A percentile compares a stretch with the other conserved stretches of the same genome.
Conservation (phyloP, 2,797 vertebrate genomes). For the Pogoniulus pusillus region DNA sequence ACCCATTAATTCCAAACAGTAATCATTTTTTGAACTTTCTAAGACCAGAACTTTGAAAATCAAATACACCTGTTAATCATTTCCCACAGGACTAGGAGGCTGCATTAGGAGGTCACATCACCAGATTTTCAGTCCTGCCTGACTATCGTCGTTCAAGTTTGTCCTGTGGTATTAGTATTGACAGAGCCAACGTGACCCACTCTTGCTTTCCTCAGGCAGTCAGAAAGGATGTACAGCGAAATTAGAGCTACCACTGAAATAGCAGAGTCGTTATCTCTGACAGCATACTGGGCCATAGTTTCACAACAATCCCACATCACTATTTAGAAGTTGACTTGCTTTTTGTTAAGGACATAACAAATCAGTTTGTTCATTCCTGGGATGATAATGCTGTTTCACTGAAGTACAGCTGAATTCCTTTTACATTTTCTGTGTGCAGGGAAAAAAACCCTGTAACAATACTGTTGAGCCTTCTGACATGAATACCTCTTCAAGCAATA, state of each 20-base stretch:
- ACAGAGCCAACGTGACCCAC: background rate
- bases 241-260: slow-evolving; percentile 22
- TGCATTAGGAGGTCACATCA: background rate
- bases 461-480: slow-evolving; percentile 53
- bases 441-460: slow-evolving; percentile 50
- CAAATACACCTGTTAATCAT: background rate
- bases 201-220: background rate
- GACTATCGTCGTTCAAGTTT: background rate
- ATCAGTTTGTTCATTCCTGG: slow-evolving; percentile 53
- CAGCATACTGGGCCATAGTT: background rate
- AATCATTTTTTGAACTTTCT: background rate
- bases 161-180: background rate
- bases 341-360: slow-evolving; percentile 60
- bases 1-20: background rate
- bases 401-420: slow-evolving; percentile 53
- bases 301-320: slow-evolving; percentile 53
- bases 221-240: slow-evolving; percentile 49
- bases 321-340: slow-evolving; percentile 61
- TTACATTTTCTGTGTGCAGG: slow-evolving; percentile 39
- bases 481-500: slow-evolving; percentile 65
- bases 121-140: background rate
- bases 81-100: background rate
- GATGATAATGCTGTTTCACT: slow-evolving; percentile 55
- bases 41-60: background rate
- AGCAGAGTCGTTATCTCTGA: slow-evolving; percentile 51